These are phyloP conservation scores for Timandra comae DNA, from an alignment of 2,888 invertebrate genomes.

Conservation along the genomic window DNA sequence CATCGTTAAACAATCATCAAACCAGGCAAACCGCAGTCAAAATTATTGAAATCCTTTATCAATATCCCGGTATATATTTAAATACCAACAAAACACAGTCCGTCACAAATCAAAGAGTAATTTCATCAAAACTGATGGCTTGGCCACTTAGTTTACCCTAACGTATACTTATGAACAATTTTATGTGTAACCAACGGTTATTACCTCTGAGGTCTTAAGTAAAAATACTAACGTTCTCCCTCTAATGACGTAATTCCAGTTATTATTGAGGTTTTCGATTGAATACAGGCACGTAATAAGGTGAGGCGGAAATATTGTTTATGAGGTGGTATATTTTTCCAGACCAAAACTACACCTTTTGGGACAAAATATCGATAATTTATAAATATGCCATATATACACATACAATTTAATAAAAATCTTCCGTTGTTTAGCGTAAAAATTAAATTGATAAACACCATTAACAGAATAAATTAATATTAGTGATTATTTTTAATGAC, in stretches of 20 bases:
- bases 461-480: no score
- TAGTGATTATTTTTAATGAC: no score
- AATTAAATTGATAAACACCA: no score
- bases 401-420: no score
- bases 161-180: constrained; percentile 50
- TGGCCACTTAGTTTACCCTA: constrained; percentile 36
- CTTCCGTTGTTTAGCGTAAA: no score
- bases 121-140: constrained; percentile 19
- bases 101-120: constrained; percentile 22
- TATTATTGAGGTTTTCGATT: constrained; percentile 49
- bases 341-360: no score
- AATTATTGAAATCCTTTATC: constrained; percentile 8
- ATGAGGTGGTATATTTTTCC: no score
- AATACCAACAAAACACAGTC: constrained; percentile 6
- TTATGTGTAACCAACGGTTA: constrained; percentile 41
- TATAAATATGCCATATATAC: no score
- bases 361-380: no score
- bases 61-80: not conserved
- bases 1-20: no score
- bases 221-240: constrained; percentile 46
- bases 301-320: no score
- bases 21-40: no score
- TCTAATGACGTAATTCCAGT: constrained; percentile 60
- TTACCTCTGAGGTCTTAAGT: constrained; percentile 47
- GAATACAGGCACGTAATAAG: constrained; percentile 41